Evolutionary conservation across 2,888 invertebrate genomes (phyloP), one percentile per base, ranked within the genome.

Genomic region (Phaonia tiefii): DNA sequence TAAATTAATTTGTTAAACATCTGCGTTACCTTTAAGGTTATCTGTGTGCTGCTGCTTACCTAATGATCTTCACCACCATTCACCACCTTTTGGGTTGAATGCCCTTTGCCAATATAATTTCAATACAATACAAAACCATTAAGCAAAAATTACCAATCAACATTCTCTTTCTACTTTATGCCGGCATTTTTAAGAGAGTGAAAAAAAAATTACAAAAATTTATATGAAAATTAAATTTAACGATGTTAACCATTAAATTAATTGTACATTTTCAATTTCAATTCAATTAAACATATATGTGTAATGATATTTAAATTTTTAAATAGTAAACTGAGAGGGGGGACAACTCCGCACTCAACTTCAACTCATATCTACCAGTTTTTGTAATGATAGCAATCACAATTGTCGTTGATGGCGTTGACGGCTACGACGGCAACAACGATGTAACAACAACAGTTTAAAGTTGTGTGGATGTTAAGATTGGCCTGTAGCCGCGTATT

Each of bases 261-360:
- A 81, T 78, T 78, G 72, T 72, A 67, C 67, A 81, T 77, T 81
- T 42, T 63, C 63, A 63, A 63, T 67, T 81, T 81, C 71, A 80
- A 80, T 81, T 81, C 71, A 80, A 80, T 80, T 80, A 75, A 77
- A 71, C 58, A 49, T 69, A 60, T 51, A 49, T 58, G 58, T 67
- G 54, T 77, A 75, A 75, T 81, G 75, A 72, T 75, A 74, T 71
- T 60, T 69, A 56, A 80, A 74, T 76, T 72, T 72, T 71, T 39
- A 56, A 76, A 49, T n/a, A 70, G 42, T 20, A 70, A 2, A 1
- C 42, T 74, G 25, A 17, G 46, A 46, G 15, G 5, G 46, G 2
- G 10, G 20, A 22, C 22, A 20, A 13, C n/a, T 39, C 60, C 37
- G 31, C 54, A 54, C n/a, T 44, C 10, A 2, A 44, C 44, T 2